phyloP scores from a whole-genome alignment of 2,113 vertebrate genomes.

The Sakesphorus luctuosus region DNA sequence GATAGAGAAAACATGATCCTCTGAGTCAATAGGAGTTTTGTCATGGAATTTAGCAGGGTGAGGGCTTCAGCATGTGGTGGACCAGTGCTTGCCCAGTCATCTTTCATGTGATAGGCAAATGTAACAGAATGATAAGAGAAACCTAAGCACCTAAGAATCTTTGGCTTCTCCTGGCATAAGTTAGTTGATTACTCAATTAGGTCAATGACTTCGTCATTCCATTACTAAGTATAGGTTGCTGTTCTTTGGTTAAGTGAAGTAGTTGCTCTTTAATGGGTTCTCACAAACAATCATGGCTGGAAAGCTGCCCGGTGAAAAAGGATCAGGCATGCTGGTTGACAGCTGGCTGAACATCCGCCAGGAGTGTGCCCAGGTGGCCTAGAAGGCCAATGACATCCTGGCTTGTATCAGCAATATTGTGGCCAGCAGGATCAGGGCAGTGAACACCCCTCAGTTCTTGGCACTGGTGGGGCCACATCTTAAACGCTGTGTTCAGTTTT shows the following conservation, averaged over 20 bases:
- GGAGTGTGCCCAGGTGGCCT: neutral
- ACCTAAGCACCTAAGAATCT: neutral
- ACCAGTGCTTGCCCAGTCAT: neutral
- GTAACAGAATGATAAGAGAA: neutral
- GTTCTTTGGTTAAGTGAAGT: neutral
- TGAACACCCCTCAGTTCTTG: accelerated
- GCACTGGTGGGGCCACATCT: neutral
- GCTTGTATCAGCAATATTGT: neutral
- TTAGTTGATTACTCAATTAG: neutral
- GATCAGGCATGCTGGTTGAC: neutral
- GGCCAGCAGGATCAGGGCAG: neutral
- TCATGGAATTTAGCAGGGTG: neutral
- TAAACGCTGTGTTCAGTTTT: neutral
- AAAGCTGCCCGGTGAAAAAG: neutral
- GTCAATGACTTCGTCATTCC: neutral
- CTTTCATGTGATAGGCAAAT: accelerated
- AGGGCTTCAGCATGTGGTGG: neutral
- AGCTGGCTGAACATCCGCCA: neutral
- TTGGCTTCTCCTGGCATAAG: neutral
- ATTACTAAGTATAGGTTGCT: slow-evolving; percentile 27
- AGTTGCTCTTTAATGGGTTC: neutral
- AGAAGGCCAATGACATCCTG: neutral
- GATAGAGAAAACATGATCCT: neutral
- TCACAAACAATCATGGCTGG: neutral
- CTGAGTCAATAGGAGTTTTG: neutral